Evolutionary conservation across 1,140 invertebrate genomes (phyloP).

Genomic region (Lamellibrachia luymesi): DNA sequence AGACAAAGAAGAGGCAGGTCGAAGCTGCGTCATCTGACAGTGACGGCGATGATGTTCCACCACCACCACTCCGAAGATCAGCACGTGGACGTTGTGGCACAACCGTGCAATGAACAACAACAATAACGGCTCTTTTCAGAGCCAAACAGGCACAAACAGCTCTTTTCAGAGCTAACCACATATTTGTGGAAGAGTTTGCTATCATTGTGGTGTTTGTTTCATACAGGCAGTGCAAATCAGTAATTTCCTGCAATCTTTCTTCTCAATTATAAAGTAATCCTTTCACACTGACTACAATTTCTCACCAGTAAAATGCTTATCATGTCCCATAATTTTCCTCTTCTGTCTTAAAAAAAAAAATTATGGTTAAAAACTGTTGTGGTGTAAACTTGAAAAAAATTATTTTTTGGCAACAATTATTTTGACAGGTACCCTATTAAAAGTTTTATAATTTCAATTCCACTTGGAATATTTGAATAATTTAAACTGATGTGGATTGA

Average conservation of each 20-base stretch:
- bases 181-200: neutral
- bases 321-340: no score
- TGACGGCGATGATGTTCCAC: neutral
- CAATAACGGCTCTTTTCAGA: slow-evolving; percentile 4
- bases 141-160: neutral
- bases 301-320: no score
- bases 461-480: neutral
- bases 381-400: no score
- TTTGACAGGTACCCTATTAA: neutral
- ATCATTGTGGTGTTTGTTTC: neutral
- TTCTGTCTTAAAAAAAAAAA: no score
- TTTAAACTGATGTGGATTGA: neutral
- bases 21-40: neutral
- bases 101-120: neutral
- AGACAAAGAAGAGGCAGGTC: neutral
- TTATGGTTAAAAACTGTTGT: no score
- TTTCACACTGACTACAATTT: no score
- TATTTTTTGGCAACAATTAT: no score
- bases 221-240: no score
- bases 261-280: no score
- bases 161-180: slow-evolving; percentile 5
- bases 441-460: neutral
- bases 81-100: neutral
- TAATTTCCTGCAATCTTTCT: no score
- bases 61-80: neutral